Evolutionary conservation across 2,113 vertebrate species (phyloP).

Genomic region (Podarcis cretensis): DNA sequence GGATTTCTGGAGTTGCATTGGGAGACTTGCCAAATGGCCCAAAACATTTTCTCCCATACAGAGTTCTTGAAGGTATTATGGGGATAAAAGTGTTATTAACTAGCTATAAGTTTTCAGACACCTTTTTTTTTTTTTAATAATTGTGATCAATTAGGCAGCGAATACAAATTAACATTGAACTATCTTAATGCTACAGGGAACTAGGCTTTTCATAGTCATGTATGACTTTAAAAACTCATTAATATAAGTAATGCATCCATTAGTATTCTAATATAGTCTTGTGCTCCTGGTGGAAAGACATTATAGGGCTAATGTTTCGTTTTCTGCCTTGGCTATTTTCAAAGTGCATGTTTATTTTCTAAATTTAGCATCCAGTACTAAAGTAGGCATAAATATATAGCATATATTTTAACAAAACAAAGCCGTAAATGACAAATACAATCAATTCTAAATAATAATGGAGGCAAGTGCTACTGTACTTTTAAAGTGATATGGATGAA

Average conservation of each 20-base stretch:
- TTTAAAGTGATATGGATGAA: background rate
- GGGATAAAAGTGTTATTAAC: slow-evolving; percentile 59
- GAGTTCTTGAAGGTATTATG: background rate
- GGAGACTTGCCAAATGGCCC: background rate
- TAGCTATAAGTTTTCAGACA: slow-evolving; percentile 58
- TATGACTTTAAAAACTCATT: slow-evolving; percentile 41
- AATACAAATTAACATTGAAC: slow-evolving; percentile 72
- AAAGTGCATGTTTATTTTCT: slow-evolving; percentile 69
- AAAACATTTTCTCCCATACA: background rate
- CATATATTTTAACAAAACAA: slow-evolving; percentile 26
- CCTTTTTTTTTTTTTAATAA: slow-evolving; percentile 68
- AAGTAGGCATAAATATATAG: slow-evolving; percentile 47
- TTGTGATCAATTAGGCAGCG: slow-evolving; percentile 56
- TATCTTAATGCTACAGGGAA: slow-evolving; percentile 63
- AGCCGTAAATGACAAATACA: slow-evolving; percentile 25
- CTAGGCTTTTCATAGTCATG: slow-evolving; percentile 42
- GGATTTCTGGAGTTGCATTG: background rate
- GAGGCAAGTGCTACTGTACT: background rate
- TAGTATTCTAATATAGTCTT: slow-evolving; percentile 49
- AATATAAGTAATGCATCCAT: slow-evolving; percentile 47
- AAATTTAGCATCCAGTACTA: slow-evolving; percentile 60
- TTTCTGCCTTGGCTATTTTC: slow-evolving; percentile 61
- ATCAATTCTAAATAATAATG: slow-evolving; percentile 35
- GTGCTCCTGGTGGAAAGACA: slow-evolving; percentile 60
- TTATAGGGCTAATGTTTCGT: slow-evolving; percentile 52